phyloP scores from a whole-genome alignment of 2,888 invertebrate species.

The Corythucha ciliata region DNA sequence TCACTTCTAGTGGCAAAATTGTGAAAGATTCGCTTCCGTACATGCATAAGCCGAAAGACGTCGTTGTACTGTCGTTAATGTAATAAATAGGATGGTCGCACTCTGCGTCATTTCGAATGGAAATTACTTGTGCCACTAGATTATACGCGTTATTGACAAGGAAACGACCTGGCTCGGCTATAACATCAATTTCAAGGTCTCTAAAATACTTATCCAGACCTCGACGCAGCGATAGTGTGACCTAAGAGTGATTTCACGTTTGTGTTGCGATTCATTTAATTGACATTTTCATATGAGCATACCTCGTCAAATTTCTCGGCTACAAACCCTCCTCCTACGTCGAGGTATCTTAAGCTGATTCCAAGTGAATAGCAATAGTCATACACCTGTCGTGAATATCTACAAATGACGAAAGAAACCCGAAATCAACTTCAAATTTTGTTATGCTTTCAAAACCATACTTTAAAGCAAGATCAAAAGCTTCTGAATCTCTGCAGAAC shows the following conservation, averaged over 20 bases:
- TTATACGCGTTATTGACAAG: conserved; percentile 94
- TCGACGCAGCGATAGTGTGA: too few species aligned
- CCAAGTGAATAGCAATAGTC: conserved; percentile 47
- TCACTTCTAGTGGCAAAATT: conserved; percentile 58
- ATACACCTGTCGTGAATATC: too few species aligned
- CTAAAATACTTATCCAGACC: too few species aligned
- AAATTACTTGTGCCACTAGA: conserved; percentile 53
- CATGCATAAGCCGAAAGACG: conserved; percentile 93
- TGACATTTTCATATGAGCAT: too few species aligned
- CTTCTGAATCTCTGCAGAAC: conserved; percentile 72
- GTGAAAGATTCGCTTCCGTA: conserved; percentile 82
- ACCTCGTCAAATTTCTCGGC: conserved; percentile 67
- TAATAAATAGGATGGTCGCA: conserved; percentile 82
- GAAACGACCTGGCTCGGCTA: conserved; percentile 94
- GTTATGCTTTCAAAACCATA: too few species aligned
- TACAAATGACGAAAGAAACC: too few species aligned
- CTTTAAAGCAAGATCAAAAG: conserved; percentile 74
- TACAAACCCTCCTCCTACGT: conserved; percentile 87
- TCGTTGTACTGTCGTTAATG: conserved; percentile 97
- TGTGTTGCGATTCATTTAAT: too few species aligned
- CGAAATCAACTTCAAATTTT: too few species aligned
- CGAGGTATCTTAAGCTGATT: conserved; percentile 66
- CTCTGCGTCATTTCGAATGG: neutral
- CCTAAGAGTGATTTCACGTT: too few species aligned
- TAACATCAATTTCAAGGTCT: conserved; percentile 63